Evolutionary conservation across 35 echinoderm and acorn worm genomes (phyloP).

Genomic region (Diadema setosum): DNA sequence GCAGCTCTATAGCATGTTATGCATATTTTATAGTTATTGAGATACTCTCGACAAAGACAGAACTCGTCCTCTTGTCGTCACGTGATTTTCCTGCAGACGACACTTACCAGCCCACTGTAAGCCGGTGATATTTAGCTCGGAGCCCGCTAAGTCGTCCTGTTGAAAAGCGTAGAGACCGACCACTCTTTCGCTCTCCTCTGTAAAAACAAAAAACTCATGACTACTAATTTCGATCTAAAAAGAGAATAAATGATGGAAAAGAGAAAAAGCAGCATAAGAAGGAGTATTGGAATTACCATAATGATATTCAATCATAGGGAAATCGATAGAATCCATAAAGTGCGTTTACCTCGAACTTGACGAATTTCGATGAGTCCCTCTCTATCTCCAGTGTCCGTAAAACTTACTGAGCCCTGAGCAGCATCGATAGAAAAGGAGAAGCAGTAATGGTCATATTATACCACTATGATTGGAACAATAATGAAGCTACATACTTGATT

Average conservation of each 20-base stretch:
- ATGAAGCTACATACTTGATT: too few relatives aligned
- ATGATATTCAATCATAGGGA: neutral
- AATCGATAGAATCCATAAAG: neutral
- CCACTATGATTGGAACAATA: too few relatives aligned
- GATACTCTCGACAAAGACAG: too few relatives aligned
- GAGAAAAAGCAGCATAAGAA: neutral
- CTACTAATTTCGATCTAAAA: too few relatives aligned
- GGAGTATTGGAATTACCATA: neutral
- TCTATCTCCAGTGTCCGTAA: conserved; percentile 54
- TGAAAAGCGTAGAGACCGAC: conserved; percentile 41
- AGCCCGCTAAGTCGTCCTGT: neutral
- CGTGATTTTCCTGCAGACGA: too few relatives aligned
- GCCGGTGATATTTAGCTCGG: neutral
- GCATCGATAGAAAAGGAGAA: neutral
- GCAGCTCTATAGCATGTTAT: too few relatives aligned
- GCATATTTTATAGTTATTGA: too few relatives aligned
- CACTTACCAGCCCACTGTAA: conserved; percentile 49
- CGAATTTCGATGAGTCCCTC: conserved; percentile 68
- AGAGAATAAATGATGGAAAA: too few relatives aligned
- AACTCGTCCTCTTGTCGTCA: too few relatives aligned
- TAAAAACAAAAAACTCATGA: neutral
- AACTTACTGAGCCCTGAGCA: conserved; percentile 65
- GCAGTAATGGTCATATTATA: too few relatives aligned
- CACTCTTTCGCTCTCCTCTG: neutral
- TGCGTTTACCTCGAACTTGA: conserved; percentile 43